Evolutionary conservation across 2,113 vertebrate genomes (phyloP), one percentile per base, ranked within the genome.

Genomic region (Cyprinus carpio): DNA sequence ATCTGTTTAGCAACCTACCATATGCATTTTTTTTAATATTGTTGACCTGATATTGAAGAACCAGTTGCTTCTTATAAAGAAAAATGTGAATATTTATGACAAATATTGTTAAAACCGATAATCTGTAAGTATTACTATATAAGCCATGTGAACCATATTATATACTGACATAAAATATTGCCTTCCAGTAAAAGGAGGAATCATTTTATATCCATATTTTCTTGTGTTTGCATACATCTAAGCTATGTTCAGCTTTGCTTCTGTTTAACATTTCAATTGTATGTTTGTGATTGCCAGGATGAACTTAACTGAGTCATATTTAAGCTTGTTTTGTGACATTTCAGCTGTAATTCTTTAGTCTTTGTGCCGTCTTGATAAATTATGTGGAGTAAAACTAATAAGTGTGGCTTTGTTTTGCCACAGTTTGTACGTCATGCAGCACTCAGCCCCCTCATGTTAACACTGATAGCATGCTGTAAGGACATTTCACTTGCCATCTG

Each of bases 401-500:
- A 77, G 18, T 13, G 54, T 78, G 51, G 75, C 51, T 56, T 64
- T 80, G 77, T 80, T 80, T 80, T 64, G 58, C 34, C 58, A 81
- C 78, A 81, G 58, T 81, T 81, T 64, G 40, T n/a, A 65, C 15
- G 4, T 29, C 58, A 62, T 80, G 77, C 64, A 18, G 56, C 37
- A 10, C 78, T 80, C 78, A 18, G 37, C 78, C 58, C 78, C 58
- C 78, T 65, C 37, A 43, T 29, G n/a, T 65, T 81, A 65, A 65
- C 76, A 79, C 78, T 43, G 77, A 40, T 64, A 37, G 58, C 29
- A 23, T 46, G 40, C 40, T 37, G 75, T 34, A 64, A 80, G n/a
- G 37, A 81, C 78, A 64, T 65, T 46, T 46, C n/a, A 43, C n/a
- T 46, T 80, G 78, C 58, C 37, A 46, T 81, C n/a, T 27, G 58